Evolutionary conservation across 2,797 vertebrate species (phyloP).

Genomic region (Schizothorax lantsangensis): DNA sequence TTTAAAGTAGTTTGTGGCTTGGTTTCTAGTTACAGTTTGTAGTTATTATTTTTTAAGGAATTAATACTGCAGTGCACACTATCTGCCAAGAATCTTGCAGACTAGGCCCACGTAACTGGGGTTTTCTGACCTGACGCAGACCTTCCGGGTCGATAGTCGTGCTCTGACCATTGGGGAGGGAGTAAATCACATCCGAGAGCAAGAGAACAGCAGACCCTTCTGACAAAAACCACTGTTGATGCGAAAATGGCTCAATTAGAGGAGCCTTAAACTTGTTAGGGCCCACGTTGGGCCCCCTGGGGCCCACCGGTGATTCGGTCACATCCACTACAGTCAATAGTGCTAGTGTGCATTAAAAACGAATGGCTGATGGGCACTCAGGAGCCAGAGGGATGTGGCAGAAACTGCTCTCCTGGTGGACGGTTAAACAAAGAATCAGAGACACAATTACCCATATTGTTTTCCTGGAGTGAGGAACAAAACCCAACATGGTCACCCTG

Average conservation of each 20-base stretch:
- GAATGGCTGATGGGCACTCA: conserved; percentile 73
- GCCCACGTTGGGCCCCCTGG: conserved; percentile 66
- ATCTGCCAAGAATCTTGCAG: conserved; percentile 37
- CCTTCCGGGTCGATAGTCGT: conserved; percentile 65
- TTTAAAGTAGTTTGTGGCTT: not conserved
- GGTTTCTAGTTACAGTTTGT: not conserved
- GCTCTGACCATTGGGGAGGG: conserved; percentile 62
- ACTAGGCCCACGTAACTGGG: not conserved
- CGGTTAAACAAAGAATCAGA: conserved; percentile 80
- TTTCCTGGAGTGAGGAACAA: conserved; percentile 75
- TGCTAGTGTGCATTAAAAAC: conserved; percentile 77
- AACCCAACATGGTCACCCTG: conserved; percentile 62
- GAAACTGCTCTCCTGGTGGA: conserved; percentile 79
- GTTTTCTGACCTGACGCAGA: conserved; percentile 59
- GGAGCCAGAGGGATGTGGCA: conserved; percentile 71
- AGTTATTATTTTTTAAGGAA: not conserved
- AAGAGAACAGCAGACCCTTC: conserved; percentile 66
- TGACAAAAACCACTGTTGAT: conserved; percentile 75
- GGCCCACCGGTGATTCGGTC: conserved; percentile 63
- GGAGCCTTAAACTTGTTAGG: conserved; percentile 76
- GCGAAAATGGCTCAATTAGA: conserved; percentile 82
- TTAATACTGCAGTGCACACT: conserved; percentile 33
- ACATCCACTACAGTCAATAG: conserved; percentile 73
- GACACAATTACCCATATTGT: conserved; percentile 75
- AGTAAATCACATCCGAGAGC: conserved; percentile 66